Base-by-base conservation (phyloP, 2,797 vertebrate species). In the Fundulus diaphanus region DNA sequence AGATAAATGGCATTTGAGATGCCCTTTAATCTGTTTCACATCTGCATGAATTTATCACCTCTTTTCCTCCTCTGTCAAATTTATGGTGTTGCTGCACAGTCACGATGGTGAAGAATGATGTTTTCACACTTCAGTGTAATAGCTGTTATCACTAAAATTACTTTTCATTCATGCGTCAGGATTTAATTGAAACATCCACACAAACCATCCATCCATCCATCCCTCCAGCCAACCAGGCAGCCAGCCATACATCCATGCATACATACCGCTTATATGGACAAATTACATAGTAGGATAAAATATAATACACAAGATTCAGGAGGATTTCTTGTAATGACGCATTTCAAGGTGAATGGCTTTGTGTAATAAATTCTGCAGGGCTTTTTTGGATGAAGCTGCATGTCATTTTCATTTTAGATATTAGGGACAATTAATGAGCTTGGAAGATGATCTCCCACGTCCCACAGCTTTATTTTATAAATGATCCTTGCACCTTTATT, bases 341-440 rank as follows among this genome's bases (percentile, higher is more conserved):
- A 78, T 83, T 83, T 83, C 68, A 82, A 90, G 82, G 79, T 85
- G 79, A 89, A 84, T 65, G 52, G 40, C 66, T 72, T 44, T 20
- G n/a, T 80, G 61, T 86, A 81, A 82, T 82, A 78, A 77, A 79
- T 76, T 87, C 49, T 68, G 24, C 42, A 35, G 42, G 46, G 74
- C 56, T 48, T 63, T n/a, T 88, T 59, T 73, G 48, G 82, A 83
- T n/a, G 16, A 70, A 75, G 56, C 74, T 80, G 69, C 37, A 66
- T 63, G 78, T 18, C 74, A n/a, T 71, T 68, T 31, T 80, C 61
- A 54, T 73, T 46, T 24, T 77, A 51, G 68, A 54, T 83, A 74
- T 72, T 73, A 49, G n/a, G 52, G 63, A 57, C 35, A 15, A 79
- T 86, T 68, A 89, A 80, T 80, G 52, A 75, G 75, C 67, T 57